phyloP scores from a whole-genome alignment of 2,797 vertebrate genomes.

The Myripristis murdjan region DNA sequence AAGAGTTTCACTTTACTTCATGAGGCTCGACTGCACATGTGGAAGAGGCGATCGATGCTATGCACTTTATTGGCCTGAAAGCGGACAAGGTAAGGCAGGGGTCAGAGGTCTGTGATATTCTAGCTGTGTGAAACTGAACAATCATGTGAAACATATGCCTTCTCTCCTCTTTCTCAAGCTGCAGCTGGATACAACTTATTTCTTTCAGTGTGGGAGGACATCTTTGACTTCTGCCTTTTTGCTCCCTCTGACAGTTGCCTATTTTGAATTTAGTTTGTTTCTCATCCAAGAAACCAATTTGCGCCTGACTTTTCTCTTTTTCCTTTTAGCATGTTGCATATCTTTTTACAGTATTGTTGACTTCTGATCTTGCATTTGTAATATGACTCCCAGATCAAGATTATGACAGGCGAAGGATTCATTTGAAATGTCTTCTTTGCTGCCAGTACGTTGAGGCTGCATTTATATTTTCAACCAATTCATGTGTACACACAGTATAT shows the following conservation, averaged over 20 bases:
- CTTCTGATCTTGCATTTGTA: slow-evolving; percentile 52
- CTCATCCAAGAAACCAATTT: slow-evolving; percentile 61
- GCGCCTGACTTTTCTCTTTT: slow-evolving; percentile 46
- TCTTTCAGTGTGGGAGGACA: slow-evolving; percentile 59
- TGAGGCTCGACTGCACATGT: slow-evolving; percentile 10
- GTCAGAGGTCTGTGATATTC: slow-evolving; percentile 44
- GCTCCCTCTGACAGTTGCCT: slow-evolving; percentile 42
- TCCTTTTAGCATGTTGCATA: slow-evolving; percentile 32
- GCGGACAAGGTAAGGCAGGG: slow-evolving; percentile 27
- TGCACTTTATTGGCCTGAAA: slow-evolving; percentile 8
- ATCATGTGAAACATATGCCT: slow-evolving; percentile 6
- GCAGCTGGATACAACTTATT: slow-evolving; percentile 25
- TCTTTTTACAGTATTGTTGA: slow-evolving; percentile 36
- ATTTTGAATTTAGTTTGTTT: slow-evolving; percentile 27
- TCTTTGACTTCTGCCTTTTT: slow-evolving; percentile 47
- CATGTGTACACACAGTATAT: neutral
- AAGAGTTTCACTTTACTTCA: slow-evolving; percentile 30
- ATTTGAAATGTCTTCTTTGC: neutral
- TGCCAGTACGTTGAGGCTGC: slow-evolving; percentile 3
- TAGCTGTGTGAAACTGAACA: slow-evolving; percentile 22
- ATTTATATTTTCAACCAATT: slow-evolving; percentile 5
- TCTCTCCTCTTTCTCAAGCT: slow-evolving; percentile 20
- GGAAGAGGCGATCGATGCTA: slow-evolving; percentile 32
- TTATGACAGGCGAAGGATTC: slow-evolving; percentile 34
- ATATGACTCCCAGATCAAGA: slow-evolving; percentile 41